phyloP scores from a whole-genome alignment of 2,888 invertebrate species.

The Hedya salicella region DNA sequence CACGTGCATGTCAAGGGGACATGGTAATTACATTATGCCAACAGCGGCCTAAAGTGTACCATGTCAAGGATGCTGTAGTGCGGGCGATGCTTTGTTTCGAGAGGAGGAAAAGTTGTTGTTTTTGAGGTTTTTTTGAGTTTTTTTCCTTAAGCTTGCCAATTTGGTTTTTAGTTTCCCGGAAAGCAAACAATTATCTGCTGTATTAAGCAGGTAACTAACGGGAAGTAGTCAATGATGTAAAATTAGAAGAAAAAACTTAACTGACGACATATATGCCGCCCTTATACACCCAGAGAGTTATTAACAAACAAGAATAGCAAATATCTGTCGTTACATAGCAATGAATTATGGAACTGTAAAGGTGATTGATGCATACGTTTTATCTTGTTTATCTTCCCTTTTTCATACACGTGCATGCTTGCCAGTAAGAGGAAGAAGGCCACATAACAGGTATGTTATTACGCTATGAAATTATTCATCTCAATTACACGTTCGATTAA shows the following conservation, averaged over 20 bases:
- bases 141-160: slow-evolving; percentile 24
- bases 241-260: neutral
- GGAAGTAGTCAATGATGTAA: slow-evolving; percentile 8
- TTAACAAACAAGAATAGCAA: too few species aligned
- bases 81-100: slow-evolving; percentile 32
- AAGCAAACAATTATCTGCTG: neutral
- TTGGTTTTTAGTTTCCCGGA: slow-evolving; percentile 1
- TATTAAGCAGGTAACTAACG: neutral
- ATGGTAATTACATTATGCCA: slow-evolving; percentile 42
- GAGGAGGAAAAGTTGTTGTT: slow-evolving; percentile 32
- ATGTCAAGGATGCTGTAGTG: slow-evolving; percentile 40
- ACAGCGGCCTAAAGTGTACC: slow-evolving; percentile 41
- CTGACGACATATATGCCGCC: too few species aligned
- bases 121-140: neutral
- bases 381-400: too few species aligned
- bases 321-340: too few species aligned
- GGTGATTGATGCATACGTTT: too few species aligned
- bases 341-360: too few species aligned
- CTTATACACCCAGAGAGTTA: too few species aligned
- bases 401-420: too few species aligned
- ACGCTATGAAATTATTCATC: neutral
- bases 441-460: too few species aligned
- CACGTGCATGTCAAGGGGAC: slow-evolving; percentile 43
- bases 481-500: neutral
- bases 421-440: too few species aligned